A percentile compares a stretch with the other conserved stretches of the same genome.
These are phyloP conservation scores for Eustalomyia histrio DNA, from an alignment of 2,888 invertebrate species.

Conservation along the genomic window DNA sequence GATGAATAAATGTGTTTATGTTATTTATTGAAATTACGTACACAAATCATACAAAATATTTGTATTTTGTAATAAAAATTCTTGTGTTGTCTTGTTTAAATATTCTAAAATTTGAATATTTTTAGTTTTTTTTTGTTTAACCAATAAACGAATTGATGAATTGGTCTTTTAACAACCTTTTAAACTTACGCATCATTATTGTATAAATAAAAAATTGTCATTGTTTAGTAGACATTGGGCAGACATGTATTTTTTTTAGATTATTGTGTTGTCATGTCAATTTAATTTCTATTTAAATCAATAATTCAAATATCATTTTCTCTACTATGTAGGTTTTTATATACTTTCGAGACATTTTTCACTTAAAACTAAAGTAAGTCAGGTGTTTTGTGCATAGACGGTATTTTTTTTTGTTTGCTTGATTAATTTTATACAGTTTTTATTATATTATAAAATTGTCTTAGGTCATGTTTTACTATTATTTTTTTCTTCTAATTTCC, in stretches of 20 bases:
- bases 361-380: background rate
- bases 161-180: conserved; percentile 1
- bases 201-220: conserved; percentile 9
- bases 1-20: background rate
- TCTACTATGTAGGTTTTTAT: no score
- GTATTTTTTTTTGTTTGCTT: background rate
- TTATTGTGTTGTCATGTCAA: conserved; percentile 13
- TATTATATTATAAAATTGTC: conserved; percentile 10
- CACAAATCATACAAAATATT: background rate
- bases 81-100: background rate
- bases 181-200: background rate
- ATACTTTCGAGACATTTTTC: background rate
- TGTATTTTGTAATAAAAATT: background rate
- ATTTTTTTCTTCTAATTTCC: background rate
- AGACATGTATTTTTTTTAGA: conserved; percentile 14
- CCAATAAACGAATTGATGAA: background rate
- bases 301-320: conserved; percentile 9
- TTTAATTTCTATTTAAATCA: conserved; percentile 30
- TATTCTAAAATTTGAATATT: background rate
- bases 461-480: conserved; percentile 26
- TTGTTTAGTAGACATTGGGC: conserved; percentile 32
- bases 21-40: background rate
- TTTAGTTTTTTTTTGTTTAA: background rate
- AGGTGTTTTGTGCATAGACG: background rate
- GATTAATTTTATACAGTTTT: conserved; percentile 9